Base-by-base conservation (phyloP, 2,888 invertebrate genomes). In the Synanthedon andrenaeformis region DNA sequence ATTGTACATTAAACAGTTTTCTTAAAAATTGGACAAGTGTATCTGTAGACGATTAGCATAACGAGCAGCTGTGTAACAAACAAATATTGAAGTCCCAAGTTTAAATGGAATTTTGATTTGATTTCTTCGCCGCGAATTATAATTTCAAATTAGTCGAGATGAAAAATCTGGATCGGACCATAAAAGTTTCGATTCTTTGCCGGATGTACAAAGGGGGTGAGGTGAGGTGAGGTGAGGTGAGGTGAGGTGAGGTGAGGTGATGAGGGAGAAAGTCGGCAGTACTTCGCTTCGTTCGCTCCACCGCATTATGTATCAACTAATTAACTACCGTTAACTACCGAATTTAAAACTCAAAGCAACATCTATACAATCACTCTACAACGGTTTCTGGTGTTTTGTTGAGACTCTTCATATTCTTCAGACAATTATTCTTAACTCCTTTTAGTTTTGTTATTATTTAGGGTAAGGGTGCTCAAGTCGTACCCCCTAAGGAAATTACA, bases 61-160 rank as follows among this genome's bases (percentile, higher is more conserved):
- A 51, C 17, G 52, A 53, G 41, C 55, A 53, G 53, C 55, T 55
- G 55, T 42, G 51, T 52, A 35, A 65, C 72, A 72, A 79, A 79
- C 79, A 82, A 80, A 82, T 80, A 86, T 83, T 82, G 78, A 80
- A 83, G 82, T 76, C 67, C 74, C 69, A 83, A 77, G 76, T 83
- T 84, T 78, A 81, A 83, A 86, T 86, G 82, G 84, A 83, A 86
- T 85, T 84, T 85, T 84, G 85, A 86, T 86, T 84, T 79, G 83
- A 85, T 85, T 84, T 81, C 82, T 83, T 81, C 72, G 71, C 73
- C 67, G 71, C 70, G 69, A 66, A 77, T 86, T 85, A 84, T 85
- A 86, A 85, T 86, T 86, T 82, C 82, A 86, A 84, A 86, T 86
- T 80, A 82, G 82, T 73, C 67, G 66, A 79, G 82, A 85, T 84